Evolutionary conservation across 2,888 invertebrate species (phyloP).

Genomic region (Sarcophaga carnaria): DNA sequence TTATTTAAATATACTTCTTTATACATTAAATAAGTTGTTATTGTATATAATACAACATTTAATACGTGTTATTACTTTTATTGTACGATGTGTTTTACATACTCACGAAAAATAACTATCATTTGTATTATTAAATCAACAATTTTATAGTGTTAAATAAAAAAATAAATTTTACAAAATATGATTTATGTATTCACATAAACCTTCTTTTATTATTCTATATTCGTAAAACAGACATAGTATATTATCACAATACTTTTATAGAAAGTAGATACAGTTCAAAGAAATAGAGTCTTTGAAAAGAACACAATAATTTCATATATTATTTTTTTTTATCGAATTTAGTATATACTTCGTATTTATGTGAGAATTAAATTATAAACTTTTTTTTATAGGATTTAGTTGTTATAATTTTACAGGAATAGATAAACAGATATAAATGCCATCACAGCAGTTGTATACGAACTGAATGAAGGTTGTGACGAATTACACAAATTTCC

Average conservation of each 20-base stretch:
- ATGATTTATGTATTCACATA: slow-evolving; percentile 8
- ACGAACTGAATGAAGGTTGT: slow-evolving; percentile 46
- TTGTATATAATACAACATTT: slow-evolving; percentile 5
- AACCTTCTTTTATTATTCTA: slow-evolving; percentile 33
- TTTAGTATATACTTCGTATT: neutral
- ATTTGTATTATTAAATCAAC: neutral
- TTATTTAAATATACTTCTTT: neutral
- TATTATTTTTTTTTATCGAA: neutral
- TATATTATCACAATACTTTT: slow-evolving; percentile 52
- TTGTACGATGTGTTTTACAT: slow-evolving; percentile 14
- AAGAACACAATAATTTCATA: slow-evolving; percentile 38
- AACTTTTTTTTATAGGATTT: neutral
- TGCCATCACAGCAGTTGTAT: slow-evolving; percentile 56
- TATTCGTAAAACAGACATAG: slow-evolving; percentile 8
- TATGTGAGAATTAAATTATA: neutral
- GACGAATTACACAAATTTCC: slow-evolving; percentile 88
- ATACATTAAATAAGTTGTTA: neutral
- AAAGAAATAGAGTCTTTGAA: slow-evolving; percentile 32
- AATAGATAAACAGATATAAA: slow-evolving; percentile 41
- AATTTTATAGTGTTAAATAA: slow-evolving; percentile 1
- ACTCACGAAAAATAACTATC: slow-evolving; percentile 2
- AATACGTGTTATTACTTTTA: slow-evolving; percentile 2
- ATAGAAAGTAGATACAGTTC: slow-evolving; percentile 6
- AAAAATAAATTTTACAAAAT: slow-evolving; percentile 22
- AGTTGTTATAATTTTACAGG: slow-evolving; percentile 16